Conservation (phyloP, 2,797 vertebrate species). For the Catostomus latipinnis region DNA sequence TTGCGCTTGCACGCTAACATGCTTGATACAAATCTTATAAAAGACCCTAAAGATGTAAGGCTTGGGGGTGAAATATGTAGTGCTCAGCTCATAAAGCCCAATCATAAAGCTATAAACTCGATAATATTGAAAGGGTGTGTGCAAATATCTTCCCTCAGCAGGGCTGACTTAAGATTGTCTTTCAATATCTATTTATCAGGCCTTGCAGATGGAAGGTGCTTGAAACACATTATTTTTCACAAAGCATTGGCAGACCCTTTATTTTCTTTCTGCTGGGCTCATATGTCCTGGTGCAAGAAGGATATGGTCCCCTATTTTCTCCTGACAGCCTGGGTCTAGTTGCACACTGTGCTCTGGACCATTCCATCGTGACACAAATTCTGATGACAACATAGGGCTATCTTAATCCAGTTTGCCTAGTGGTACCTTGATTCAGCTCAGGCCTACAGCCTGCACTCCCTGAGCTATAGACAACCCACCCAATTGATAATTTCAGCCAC, state of each 20-base stretch:
- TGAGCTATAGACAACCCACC: slow-evolving; percentile 19
- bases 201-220: slow-evolving; percentile 60
- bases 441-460: background rate
- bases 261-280: slow-evolving; percentile 22
- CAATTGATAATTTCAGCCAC: slow-evolving; percentile 2
- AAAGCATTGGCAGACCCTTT: slow-evolving; percentile 26
- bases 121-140: slow-evolving; percentile 31
- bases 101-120: slow-evolving; percentile 33
- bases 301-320: slow-evolving; percentile 40
- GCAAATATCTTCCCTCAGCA: slow-evolving; percentile 37
- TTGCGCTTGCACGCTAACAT: slow-evolving; percentile 4
- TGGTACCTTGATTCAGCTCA: slow-evolving; percentile 20
- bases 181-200: slow-evolving; percentile 48
- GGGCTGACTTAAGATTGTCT: slow-evolving; percentile 23
- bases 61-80: slow-evolving; percentile 21
- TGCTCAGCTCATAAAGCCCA: slow-evolving; percentile 22
- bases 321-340: slow-evolving; percentile 13
- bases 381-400: slow-evolving; percentile 34
- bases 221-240: slow-evolving; percentile 55
- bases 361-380: slow-evolving; percentile 19
- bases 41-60: slow-evolving; percentile 22
- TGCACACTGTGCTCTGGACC: slow-evolving; percentile 6
- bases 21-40: slow-evolving; percentile 33
- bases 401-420: slow-evolving; percentile 33
- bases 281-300: slow-evolving; percentile 23